Conservation (phyloP, 2,797 vertebrate species). For the Hemitrygon akajei region DNA sequence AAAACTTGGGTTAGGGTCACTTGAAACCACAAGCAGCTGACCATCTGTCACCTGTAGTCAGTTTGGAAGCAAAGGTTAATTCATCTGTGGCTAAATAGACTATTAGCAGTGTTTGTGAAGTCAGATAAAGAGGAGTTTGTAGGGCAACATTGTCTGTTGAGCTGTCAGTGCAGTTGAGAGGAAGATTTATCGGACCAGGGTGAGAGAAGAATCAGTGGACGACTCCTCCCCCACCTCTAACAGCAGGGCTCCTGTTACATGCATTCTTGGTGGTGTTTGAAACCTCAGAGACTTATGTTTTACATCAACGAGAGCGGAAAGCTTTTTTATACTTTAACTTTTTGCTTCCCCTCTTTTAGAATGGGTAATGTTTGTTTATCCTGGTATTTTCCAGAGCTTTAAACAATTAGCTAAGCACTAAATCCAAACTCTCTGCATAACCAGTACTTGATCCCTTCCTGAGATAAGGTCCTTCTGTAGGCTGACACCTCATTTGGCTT, state of each 20-base stretch:
- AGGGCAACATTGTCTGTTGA: neutral
- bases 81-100: constrained; percentile 29
- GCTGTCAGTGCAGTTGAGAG: constrained; percentile 3
- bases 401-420: neutral
- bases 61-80: constrained; percentile 22
- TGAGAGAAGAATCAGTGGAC: neutral
- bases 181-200: constrained; percentile 21
- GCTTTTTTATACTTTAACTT: neutral
- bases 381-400: neutral
- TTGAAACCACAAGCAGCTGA: neutral
- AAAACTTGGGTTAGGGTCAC: neutral
- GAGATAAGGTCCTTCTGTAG: neutral
- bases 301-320: neutral
- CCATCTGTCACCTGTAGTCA: constrained; percentile 30
- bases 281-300: neutral
- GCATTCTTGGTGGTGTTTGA: neutral
- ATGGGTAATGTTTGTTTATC: neutral
- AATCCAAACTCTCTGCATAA: neutral
- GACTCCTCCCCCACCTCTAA: neutral
- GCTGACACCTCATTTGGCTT: neutral
- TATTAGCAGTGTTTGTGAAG: constrained; percentile 20
- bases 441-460: neutral
- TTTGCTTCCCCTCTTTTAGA: neutral
- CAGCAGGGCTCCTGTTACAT: neutral
- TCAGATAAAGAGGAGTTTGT: constrained; percentile 25